Evolutionary conservation across 1,140 invertebrate species (phyloP), one percentile per base, ranked within the genome.

Genomic region (Magallana ariakensis): DNA sequence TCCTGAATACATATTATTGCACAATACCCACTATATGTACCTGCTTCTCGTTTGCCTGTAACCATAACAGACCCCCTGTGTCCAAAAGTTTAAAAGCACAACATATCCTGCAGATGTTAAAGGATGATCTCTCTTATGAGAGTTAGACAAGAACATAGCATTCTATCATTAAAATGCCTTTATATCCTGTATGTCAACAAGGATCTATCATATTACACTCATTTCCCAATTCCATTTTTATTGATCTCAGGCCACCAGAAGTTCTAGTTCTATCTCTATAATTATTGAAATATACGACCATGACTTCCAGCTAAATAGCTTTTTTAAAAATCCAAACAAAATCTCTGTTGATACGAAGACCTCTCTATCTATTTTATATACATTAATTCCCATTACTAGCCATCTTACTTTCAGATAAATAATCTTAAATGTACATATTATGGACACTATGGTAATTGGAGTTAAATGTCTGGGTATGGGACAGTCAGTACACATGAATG

Each of bases 11-110:
- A 13, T 9, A 26, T 13, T 26, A 75, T 75, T 75, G 22, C 66
- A 75, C 66, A 75, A 75, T 75, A 75, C 33, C 66, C 66, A 75
- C 15, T 26, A n/a, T n/a, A n/a, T n/a, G n/a, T n/a, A 19, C 19
- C 19, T 62, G 16, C 15, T 16, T 16, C 15, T 62, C 19, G 58
- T 75, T 75, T 75, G 26, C 66, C 33, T 75, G 66, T 75, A 75
- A 75, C 66, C 66, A 75, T 33, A 75, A 75, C 66, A 75, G 66
- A 75, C 66, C 66, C 66, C 66, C 66, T 75, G 66, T 26, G 33
- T 75, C 13, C 19, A 75, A 75, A 26, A 26, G 33, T 75, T 75
- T 26, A 75, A 75, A 75, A 26, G 11, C 11, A 26, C 11, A 13
- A 46, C 9, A 75, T 75, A 22, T 75, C 9, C 66, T 26, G 15